Percentiles rank a stretch among this genome's conserved stretches.
phyloP scores from a whole-genome alignment of 2,888 invertebrate species.

The Isoperla grammatica region DNA sequence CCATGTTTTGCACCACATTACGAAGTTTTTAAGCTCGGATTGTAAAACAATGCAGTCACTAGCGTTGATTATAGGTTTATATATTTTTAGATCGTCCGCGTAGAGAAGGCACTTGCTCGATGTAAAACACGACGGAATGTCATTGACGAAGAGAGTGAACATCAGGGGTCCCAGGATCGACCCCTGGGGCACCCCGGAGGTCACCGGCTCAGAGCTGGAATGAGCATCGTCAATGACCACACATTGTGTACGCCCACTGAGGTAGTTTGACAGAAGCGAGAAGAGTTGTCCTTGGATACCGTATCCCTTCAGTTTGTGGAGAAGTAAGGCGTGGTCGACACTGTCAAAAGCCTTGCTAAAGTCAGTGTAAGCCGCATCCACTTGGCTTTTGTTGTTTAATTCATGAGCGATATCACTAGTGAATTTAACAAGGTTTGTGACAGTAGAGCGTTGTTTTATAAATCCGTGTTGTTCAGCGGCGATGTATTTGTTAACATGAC shows the following conservation, averaged over 20 bases:
- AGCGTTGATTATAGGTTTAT: not conserved
- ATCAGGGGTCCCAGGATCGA: constrained; percentile 1
- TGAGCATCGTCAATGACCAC: not conserved
- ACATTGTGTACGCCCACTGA: not conserved
- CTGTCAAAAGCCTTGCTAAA: not conserved
- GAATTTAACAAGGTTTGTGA: not conserved
- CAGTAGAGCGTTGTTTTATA: not conserved
- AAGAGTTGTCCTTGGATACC: not conserved
- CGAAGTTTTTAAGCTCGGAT: not conserved
- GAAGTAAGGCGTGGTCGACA: not conserved
- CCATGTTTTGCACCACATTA: not conserved
- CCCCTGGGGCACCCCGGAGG: constrained; percentile 5
- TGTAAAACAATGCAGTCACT: not conserved
- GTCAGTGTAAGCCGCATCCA: constrained; percentile 1
- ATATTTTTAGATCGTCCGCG: constrained; percentile 9
- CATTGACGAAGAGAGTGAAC: not conserved
- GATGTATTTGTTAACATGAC: not conserved
- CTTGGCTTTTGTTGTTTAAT: not conserved
- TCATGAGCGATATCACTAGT: not conserved
- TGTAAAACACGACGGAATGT: not conserved
- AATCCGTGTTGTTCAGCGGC: not conserved
- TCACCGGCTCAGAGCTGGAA: not conserved
- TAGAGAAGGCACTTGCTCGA: not conserved
- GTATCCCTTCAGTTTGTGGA: not conserved
- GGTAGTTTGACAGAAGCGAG: not conserved